Evolutionary conservation across 2,113 vertebrate genomes (phyloP).

Genomic region (Electrona antarctica): DNA sequence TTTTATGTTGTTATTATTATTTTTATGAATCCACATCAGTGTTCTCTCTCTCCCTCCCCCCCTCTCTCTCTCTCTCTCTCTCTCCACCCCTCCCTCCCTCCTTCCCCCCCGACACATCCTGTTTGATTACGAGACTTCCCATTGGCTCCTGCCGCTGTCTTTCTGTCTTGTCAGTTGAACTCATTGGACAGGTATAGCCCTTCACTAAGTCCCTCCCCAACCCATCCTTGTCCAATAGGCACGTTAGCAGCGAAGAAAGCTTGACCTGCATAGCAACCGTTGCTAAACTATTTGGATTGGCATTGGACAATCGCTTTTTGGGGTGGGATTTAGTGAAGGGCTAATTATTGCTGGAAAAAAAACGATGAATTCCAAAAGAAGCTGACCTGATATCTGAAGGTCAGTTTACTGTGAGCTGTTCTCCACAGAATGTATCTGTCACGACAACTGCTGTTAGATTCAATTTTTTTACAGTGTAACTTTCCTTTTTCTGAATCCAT

Average conservation of each 20-base stretch:
- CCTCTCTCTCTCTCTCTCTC: constrained; percentile 3
- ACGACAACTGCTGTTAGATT: constrained; percentile 49
- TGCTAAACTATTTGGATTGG: too few species aligned
- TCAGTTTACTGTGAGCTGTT: constrained; percentile 62
- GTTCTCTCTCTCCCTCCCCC: constrained; percentile 65
- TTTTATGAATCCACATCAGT: constrained; percentile 80
- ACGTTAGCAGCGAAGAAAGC: background rate
- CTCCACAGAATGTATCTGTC: constrained; percentile 70
- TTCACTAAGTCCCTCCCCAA: constrained; percentile 22
- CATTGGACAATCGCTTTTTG: too few species aligned
- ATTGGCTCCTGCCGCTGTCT: constrained; percentile 21
- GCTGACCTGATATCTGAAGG: constrained; percentile 47
- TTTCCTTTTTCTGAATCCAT: constrained; percentile 35
- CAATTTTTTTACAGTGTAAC: constrained; percentile 45
- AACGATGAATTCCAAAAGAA: constrained; percentile 20
- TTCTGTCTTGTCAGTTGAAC: constrained; percentile 20
- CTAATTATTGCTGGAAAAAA: too few species aligned
- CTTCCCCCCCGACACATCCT: constrained; percentile 18
- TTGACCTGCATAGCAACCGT: too few species aligned
- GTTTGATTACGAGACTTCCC: constrained; percentile 10
- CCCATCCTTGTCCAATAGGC: too few species aligned
- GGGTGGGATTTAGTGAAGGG: too few species aligned
- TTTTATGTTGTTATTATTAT: constrained; percentile 58
- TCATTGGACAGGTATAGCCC: constrained; percentile 28
- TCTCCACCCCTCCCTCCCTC: constrained; percentile 14